Conservation (phyloP, 2,888 invertebrate genomes). For the Rhabditoides inermis region DNA sequence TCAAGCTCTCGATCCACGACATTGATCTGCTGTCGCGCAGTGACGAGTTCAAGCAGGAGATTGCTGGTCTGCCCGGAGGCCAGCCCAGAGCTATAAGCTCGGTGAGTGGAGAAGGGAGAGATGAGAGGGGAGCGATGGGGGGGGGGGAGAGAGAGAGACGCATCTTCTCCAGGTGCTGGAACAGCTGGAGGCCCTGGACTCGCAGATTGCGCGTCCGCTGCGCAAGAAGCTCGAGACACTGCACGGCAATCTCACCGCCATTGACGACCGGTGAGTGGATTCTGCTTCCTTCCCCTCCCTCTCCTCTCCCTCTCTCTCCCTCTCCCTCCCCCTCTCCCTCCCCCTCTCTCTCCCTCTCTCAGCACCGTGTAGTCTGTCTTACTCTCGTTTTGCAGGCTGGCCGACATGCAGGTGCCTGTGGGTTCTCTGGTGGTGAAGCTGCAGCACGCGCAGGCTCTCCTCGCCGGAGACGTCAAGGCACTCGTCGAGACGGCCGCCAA, state of each 20-base stretch:
- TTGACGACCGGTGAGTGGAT: slow-evolving; percentile 18
- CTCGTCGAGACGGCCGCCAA: slow-evolving; percentile 29
- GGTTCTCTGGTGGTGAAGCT: slow-evolving; percentile 30
- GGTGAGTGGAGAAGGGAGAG: slow-evolving; percentile 4
- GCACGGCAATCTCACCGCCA: slow-evolving; percentile 21
- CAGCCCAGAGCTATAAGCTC: slow-evolving; percentile 25
- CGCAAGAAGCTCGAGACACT: slow-evolving; percentile 15
- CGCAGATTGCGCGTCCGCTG: slow-evolving; percentile 25
- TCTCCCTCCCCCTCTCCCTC: not conserved
- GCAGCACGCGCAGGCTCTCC: slow-evolving; percentile 36
- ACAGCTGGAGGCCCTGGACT: slow-evolving; percentile 29
- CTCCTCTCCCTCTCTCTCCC: not conserved
- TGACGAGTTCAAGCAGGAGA: slow-evolving; percentile 21
- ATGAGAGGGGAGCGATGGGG: not conserved
- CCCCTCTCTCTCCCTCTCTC: not conserved
- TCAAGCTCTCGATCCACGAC: slow-evolving; percentile 25
- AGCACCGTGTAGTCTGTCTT: not conserved
- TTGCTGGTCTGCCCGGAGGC: slow-evolving; percentile 18
- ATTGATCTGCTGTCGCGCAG: slow-evolving; percentile 24
- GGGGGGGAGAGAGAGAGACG: not conserved
- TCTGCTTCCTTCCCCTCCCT: not conserved
- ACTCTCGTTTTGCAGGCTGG: slow-evolving; percentile 10
- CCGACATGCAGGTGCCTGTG: slow-evolving; percentile 31
- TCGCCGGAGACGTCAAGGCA: slow-evolving; percentile 30
- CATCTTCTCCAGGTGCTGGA: slow-evolving; percentile 18